Evolutionary conservation across 1,140 invertebrate genomes (phyloP).

Genomic region (Phenacoccus solenopsis): DNA sequence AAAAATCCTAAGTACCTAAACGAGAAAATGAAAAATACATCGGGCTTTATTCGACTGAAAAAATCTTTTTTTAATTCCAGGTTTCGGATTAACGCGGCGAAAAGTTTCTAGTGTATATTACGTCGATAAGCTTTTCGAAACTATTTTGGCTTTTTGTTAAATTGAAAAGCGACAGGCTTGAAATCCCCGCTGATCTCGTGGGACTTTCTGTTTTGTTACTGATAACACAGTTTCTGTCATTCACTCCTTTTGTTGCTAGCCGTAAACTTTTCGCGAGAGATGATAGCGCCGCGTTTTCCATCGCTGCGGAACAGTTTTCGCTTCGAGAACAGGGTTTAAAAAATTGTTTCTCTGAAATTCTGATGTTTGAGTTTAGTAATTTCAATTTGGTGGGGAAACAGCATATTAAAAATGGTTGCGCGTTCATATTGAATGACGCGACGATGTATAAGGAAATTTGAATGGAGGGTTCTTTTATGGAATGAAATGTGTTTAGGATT

Average conservation of each 20-base stretch:
- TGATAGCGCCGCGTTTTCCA: not conserved
- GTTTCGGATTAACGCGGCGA: not conserved
- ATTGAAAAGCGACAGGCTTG: slow-evolving; percentile 16
- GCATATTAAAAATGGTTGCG: too few species aligned
- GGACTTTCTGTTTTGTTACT: slow-evolving; percentile 15
- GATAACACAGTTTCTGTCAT: slow-evolving; percentile 17
- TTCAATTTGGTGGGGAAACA: too few species aligned
- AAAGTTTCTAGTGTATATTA: not conserved
- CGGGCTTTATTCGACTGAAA: not conserved
- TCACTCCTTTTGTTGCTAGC: not conserved
- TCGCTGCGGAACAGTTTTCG: slow-evolving; percentile 14
- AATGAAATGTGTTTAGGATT: too few species aligned
- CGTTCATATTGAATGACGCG: too few species aligned
- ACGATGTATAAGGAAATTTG: too few species aligned
- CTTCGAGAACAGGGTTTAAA: not conserved
- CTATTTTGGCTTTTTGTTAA: slow-evolving; percentile 15
- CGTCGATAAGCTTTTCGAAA: slow-evolving; percentile 9
- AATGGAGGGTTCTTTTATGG: too few species aligned
- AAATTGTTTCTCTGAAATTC: not conserved
- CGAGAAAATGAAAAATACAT: not conserved
- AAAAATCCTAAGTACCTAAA: too few species aligned
- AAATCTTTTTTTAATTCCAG: not conserved
- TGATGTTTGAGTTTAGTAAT: not conserved
- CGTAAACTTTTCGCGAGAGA: slow-evolving; percentile 11
- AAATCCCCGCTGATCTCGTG: not conserved